Base-by-base conservation (phyloP, 2,797 vertebrate species). In the Neosalanx taihuensis region DNA sequence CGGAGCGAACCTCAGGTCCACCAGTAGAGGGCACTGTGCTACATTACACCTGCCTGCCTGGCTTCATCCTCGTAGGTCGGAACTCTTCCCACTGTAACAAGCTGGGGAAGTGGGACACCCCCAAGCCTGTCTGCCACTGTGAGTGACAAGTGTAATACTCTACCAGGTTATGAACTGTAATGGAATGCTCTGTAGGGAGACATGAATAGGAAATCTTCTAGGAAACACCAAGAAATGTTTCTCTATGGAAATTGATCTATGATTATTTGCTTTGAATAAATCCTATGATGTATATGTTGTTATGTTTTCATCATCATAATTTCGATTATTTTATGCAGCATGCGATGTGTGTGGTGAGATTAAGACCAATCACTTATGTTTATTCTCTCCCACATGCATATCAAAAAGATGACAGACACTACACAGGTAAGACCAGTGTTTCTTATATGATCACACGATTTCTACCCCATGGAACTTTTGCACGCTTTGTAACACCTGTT, bases 111-210 rank as follows among this genome's bases (percentile, higher is more conserved):
- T 96, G 95, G 95, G 94, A 94, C 88, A 88, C 82, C 3, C 90
- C 94, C 49, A 96, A 96, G 83, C 95, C 95, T 18, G 81, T 91
- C 84, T 96, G 95, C 84, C 92, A 93, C 89, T 92, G 95, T 95
- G 88, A 95, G 94, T 89, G 6, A 37, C 35, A 7, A 37, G 35
- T 37, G 10, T 9, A 37, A 6, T 2, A 46, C 41, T 46, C 41
- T 13, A 41, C 41, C 7, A 46, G 10, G 41, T 12, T 46, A 46
- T 46, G 12, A 12, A 10, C 3, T 46, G 41, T 46, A 12, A 12
- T 12, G 12, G 7, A 12, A 3, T 12, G 10, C 2, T 37, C 35
- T 46, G 41, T 13, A 46, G 3, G 10, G 41, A 13, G 9, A 46
- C 41, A 46, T 46, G 10, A 3, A 13, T 46, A 13, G 41, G 2